Conservation (phyloP, 2,888 invertebrate genomes). For the Lasioglossum zephyrum region DNA sequence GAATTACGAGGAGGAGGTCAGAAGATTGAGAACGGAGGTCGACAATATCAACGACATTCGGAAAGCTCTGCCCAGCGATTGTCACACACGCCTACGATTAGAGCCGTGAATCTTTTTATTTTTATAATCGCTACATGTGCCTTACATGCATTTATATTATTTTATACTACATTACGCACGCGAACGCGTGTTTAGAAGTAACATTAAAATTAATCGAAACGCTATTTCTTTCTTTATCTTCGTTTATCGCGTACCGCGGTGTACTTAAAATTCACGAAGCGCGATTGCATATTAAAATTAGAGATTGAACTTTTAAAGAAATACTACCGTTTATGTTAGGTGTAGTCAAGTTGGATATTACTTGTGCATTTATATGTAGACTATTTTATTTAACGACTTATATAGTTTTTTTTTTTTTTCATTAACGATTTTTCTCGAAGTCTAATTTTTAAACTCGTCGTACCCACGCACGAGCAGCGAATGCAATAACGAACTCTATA, state of each 20-base stretch:
- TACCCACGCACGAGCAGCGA: slow-evolving; percentile 44
- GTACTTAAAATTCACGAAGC: neutral
- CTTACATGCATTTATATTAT: slow-evolving; percentile 37
- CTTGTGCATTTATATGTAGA: slow-evolving; percentile 54
- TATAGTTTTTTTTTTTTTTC: slow-evolving; percentile 41
- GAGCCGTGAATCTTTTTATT: slow-evolving; percentile 86
- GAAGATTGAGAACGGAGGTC: slow-evolving; percentile 90
- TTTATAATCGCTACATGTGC: slow-evolving; percentile 46
- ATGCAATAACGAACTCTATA: slow-evolving; percentile 80
- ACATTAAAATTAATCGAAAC: slow-evolving; percentile 1
- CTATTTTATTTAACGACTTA: slow-evolving; percentile 60
- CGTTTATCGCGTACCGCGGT: neutral
- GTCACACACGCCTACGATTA: slow-evolving; percentile 91
- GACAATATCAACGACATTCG: slow-evolving; percentile 93
- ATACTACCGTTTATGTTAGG: slow-evolving; percentile 12
- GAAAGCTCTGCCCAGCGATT: slow-evolving; percentile 91
- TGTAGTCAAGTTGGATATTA: slow-evolving; percentile 25
- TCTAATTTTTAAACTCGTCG: slow-evolving; percentile 44
- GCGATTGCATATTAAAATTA: neutral
- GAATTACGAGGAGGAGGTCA: slow-evolving; percentile 91
- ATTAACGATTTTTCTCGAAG: slow-evolving; percentile 36
- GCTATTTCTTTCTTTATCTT: neutral
- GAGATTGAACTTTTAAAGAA: slow-evolving; percentile 9
- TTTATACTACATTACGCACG: slow-evolving; percentile 1
- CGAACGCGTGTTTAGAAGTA: slow-evolving; percentile 23